These are phyloP conservation scores for Symphodus melops DNA, from an alignment of 2,113 vertebrate genomes.

Conservation along the genomic window DNA sequence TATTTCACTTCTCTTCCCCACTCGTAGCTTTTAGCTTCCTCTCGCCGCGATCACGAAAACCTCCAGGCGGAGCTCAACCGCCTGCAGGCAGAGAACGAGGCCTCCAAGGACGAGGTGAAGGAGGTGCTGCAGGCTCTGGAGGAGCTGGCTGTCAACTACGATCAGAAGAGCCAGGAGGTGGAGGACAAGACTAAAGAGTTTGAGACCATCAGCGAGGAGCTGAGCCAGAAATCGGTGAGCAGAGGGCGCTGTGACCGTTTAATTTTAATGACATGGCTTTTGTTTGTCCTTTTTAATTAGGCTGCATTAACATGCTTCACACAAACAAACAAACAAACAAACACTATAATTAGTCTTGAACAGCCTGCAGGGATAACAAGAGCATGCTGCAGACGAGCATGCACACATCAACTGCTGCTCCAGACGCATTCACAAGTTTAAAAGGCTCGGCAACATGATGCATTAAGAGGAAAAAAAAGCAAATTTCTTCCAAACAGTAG, in stretches of 20 bases:
- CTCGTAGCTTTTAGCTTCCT: slow-evolving; percentile 89
- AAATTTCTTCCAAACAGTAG: not conserved
- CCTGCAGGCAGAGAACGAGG: slow-evolving; percentile 97
- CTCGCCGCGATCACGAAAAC: slow-evolving; percentile 94
- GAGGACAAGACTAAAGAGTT: slow-evolving; percentile 97
- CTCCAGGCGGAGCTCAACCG: slow-evolving; percentile 94
- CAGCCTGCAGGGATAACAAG: not conserved
- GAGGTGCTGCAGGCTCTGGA: slow-evolving; percentile 97
- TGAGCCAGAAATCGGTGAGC: slow-evolving; percentile 96
- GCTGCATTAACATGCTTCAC: not conserved
- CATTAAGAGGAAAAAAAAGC: not conserved
- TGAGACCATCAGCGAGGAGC: slow-evolving; percentile 94
- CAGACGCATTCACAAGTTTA: not conserved
- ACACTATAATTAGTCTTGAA: not conserved
- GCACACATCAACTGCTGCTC: not conserved
- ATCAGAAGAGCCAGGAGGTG: slow-evolving; percentile 98
- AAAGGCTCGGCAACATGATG: not conserved
- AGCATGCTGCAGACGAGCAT: not conserved
- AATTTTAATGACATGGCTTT: slow-evolving; percentile 2
- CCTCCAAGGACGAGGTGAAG: slow-evolving; percentile 98
- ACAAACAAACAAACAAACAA: not conserved
- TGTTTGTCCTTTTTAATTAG: slow-evolving; percentile 13
- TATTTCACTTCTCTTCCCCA: not conserved
- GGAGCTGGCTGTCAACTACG: slow-evolving; percentile 97
- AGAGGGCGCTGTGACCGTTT: not conserved